phyloP scores from a whole-genome alignment of 2,113 vertebrate species.

The Quiscalus mexicanus region DNA sequence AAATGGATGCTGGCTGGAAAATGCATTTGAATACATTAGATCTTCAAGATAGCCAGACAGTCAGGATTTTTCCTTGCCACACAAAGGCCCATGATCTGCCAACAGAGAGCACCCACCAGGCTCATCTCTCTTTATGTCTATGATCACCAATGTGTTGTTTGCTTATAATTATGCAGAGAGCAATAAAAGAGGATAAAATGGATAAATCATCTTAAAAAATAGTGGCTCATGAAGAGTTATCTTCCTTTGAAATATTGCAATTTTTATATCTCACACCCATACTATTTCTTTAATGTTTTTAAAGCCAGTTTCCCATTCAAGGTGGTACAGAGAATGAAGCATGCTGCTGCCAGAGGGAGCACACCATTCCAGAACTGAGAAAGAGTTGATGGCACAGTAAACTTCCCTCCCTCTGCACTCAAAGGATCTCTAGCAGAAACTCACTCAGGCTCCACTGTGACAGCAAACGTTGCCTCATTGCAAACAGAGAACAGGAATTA shows the following conservation, averaged over 20 bases:
- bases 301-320: not conserved
- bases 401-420: not conserved
- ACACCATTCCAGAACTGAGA: not conserved
- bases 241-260: not conserved
- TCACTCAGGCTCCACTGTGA: not conserved
- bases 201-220: not conserved
- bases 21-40: not conserved
- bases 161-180: not conserved
- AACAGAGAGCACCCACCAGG: not conserved
- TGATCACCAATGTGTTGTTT: not conserved
- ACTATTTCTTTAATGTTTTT: not conserved
- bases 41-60: not conserved
- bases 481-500: not conserved
- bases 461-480: not conserved
- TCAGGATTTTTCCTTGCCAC: not conserved
- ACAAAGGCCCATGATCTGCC: not conserved
- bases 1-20: not conserved
- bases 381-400: not conserved
- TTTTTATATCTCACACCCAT: not conserved
- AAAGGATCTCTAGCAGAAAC: not conserved
- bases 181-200: not conserved
- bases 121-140: not conserved
- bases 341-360: not conserved
- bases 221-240: not conserved
- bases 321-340: not conserved